Conservation (phyloP, 2,888 invertebrate species). For the Melipona beecheii region DNA sequence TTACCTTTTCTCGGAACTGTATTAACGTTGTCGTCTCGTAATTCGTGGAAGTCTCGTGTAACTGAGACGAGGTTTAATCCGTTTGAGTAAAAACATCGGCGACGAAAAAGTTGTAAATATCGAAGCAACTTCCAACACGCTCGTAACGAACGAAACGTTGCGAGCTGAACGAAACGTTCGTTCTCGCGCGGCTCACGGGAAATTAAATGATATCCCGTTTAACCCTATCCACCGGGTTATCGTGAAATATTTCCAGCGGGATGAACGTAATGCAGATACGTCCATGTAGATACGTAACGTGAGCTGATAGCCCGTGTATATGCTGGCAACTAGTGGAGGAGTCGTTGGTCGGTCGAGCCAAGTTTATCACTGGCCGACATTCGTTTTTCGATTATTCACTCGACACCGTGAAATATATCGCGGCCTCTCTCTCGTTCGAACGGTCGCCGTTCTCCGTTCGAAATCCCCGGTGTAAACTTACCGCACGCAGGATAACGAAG, state of each 20-base stretch:
- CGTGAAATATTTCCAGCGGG: constrained; percentile 34
- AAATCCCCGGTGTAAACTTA: not conserved
- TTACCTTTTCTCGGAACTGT: not conserved
- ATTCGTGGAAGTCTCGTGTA: not conserved
- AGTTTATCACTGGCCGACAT: constrained; percentile 20
- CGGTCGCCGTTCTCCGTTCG: not conserved
- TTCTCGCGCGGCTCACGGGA: not conserved
- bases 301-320: constrained; percentile 26
- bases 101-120: not conserved
- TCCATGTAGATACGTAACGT: constrained; percentile 30
- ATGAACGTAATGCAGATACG: not conserved
- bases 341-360: constrained; percentile 32
- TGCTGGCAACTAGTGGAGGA: constrained; percentile 23
- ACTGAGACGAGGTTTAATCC: not conserved
- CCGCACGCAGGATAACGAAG: not conserved
- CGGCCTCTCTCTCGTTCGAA: not conserved
- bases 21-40: no score
- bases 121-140: not conserved
- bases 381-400: constrained; percentile 32
- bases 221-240: constrained; percentile 17
- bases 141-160: constrained; percentile 23
- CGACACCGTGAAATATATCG: not conserved
- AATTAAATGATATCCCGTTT: constrained; percentile 38
- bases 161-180: constrained; percentile 29
- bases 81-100: no score